A percentile compares a stretch with the other conserved stretches of the same genome.
phyloP scores from a whole-genome alignment of 2,797 vertebrate species.

The Sebastes oblongus region DNA sequence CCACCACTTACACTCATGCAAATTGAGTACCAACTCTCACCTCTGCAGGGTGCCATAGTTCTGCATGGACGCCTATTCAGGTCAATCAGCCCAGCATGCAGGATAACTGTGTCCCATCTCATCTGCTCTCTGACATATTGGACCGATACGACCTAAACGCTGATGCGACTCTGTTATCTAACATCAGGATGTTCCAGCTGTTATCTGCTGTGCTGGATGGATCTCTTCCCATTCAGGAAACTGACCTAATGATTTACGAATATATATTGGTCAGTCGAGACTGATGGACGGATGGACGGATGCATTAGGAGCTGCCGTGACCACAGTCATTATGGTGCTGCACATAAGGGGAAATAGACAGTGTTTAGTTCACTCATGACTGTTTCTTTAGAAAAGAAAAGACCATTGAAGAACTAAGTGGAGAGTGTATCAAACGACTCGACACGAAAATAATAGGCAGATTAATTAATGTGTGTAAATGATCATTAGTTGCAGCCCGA shows the following conservation, averaged over 20 bases:
- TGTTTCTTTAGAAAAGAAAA: not conserved
- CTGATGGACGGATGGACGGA: slow-evolving; percentile 8
- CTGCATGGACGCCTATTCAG: not conserved
- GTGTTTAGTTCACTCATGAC: not conserved
- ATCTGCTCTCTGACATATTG: not conserved
- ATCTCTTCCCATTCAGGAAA: slow-evolving; percentile 5
- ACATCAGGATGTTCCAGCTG: slow-evolving; percentile 16
- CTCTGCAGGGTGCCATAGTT: slow-evolving; percentile 31
- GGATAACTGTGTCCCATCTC: not conserved
- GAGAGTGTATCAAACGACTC: not conserved
- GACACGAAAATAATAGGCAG: not conserved
- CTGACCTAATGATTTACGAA: not conserved
- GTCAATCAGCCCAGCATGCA: not conserved
- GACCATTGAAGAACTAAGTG: not conserved
- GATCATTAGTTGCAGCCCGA: not conserved
- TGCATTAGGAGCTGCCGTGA: not conserved
- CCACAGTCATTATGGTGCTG: not conserved
- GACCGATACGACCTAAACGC: not conserved
- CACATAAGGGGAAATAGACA: not conserved
- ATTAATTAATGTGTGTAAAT: not conserved
- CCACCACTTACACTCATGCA: not conserved
- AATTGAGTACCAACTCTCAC: not conserved
- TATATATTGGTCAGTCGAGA: not conserved
- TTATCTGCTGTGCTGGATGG: not conserved
- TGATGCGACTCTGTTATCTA: not conserved